These are phyloP conservation scores for Megamerina dolium DNA, from an alignment of 2,888 invertebrate genomes.

Conservation along the genomic window DNA sequence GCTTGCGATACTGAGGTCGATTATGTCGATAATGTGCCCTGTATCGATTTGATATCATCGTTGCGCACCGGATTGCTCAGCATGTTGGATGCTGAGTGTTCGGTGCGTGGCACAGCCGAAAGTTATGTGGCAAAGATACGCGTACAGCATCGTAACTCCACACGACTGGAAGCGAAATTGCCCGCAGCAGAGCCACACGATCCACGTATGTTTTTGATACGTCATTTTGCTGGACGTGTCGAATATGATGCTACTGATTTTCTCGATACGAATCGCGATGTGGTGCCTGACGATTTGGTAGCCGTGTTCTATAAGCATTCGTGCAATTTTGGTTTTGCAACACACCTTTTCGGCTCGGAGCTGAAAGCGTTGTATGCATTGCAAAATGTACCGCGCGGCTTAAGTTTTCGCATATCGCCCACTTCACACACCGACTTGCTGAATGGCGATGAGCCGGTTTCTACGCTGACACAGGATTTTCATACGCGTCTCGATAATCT, in stretches of 20 bases:
- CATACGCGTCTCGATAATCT: conserved; percentile 90
- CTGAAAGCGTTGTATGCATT: conserved; percentile 73
- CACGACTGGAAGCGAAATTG: conserved; percentile 61
- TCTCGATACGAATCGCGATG: conserved; percentile 85
- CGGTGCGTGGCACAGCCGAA: conserved; percentile 73
- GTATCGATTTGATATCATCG: conserved; percentile 91
- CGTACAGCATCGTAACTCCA: conserved; percentile 74
- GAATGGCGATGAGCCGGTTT: conserved; percentile 78
- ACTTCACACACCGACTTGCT: conserved; percentile 78
- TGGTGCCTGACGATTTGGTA: conserved; percentile 85
- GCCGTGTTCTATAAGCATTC: conserved; percentile 87
- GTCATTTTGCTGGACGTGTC: conserved; percentile 83
- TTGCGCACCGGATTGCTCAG: conserved; percentile 85
- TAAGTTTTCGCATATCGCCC: conserved; percentile 83
- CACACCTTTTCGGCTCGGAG: conserved; percentile 90
- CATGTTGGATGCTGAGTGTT: conserved; percentile 88
- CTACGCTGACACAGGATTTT: conserved; percentile 91
- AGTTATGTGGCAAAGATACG: conserved; percentile 75
- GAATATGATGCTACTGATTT: conserved; percentile 86
- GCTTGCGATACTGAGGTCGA: conserved; percentile 84
- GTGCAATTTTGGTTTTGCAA: conserved; percentile 95
- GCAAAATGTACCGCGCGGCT: conserved; percentile 68
- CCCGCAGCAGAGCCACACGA: conserved; percentile 74
- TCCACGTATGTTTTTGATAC: conserved; percentile 78
- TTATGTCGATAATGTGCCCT: conserved; percentile 89